Percentiles rank a stretch among this genome's conserved stretches.
These are phyloP conservation scores for Neosilurus mollespiculum DNA, from an alignment of 2,797 vertebrate species.

Conservation along the genomic window DNA sequence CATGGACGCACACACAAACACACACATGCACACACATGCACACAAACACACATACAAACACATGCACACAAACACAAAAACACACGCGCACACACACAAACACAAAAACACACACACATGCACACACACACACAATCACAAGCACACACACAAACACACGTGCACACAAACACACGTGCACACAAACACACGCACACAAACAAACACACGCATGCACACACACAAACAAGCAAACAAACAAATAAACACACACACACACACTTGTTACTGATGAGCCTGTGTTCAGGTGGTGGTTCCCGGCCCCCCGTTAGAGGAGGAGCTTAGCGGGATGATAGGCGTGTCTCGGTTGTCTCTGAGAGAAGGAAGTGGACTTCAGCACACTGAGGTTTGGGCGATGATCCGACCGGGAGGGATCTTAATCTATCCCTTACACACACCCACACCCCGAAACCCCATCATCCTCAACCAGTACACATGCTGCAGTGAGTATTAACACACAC, in stretches of 20 bases:
- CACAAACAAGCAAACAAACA: not conserved
- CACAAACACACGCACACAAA: not conserved
- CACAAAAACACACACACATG: not conserved
- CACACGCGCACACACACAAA: not conserved
- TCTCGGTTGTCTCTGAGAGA: constrained; percentile 64
- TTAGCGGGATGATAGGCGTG: constrained; percentile 61
- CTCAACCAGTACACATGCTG: constrained; percentile 54
- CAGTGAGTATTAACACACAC: constrained; percentile 38
- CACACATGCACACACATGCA: not conserved
- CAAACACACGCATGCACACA: constrained; percentile 1
- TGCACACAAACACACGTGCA: not conserved
- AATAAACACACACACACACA: not conserved
- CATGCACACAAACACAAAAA: not conserved
- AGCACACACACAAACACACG: not conserved
- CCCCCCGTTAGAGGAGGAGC: constrained; percentile 61
- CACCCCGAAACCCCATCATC: constrained; percentile 47
- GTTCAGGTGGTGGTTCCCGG: constrained; percentile 70
- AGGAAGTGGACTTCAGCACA: constrained; percentile 47
- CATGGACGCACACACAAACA: constrained; percentile 1
- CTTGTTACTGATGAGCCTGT: not conserved
- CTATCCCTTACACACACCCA: constrained; percentile 50
- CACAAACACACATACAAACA: not conserved
- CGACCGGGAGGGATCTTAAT: constrained; percentile 65
- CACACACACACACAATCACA: not conserved
- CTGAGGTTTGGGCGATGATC: constrained; percentile 69